Evolutionary conservation across 2,113 vertebrate species (phyloP).

Genomic region (Entelurus aequoreus): DNA sequence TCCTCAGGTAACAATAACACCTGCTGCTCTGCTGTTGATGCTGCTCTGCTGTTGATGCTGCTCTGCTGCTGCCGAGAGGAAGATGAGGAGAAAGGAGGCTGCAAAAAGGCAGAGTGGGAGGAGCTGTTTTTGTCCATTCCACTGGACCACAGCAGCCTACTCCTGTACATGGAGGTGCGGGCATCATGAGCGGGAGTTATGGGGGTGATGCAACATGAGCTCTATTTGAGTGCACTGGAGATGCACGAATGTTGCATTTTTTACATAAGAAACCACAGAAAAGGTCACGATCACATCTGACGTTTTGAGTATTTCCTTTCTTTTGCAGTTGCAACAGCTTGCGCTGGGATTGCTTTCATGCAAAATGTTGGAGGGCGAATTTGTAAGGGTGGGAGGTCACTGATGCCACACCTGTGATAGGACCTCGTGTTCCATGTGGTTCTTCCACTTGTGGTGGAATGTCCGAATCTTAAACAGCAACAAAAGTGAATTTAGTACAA

Average conservation of each 20-base stretch:
- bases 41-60: slow-evolving; percentile 60
- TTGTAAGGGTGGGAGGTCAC: no score
- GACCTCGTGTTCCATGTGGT: no score
- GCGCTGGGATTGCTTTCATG: no score
- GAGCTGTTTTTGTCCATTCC: slow-evolving; percentile 46
- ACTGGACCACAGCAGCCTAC: slow-evolving; percentile 43
- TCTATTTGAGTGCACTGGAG: slow-evolving; percentile 1
- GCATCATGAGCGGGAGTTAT: not conserved
- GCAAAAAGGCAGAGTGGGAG: slow-evolving; percentile 51
- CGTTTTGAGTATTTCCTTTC: not conserved
- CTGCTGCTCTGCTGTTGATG: slow-evolving; percentile 68
- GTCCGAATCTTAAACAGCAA: no score
- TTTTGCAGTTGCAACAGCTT: no score
- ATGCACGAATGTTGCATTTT: not conserved
- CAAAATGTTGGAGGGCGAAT: no score
- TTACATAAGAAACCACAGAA: not conserved
- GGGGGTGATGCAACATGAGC: not conserved
- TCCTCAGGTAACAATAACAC: slow-evolving; percentile 70
- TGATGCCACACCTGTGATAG: no score
- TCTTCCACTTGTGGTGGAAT: no score
- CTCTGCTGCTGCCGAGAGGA: slow-evolving; percentile 56
- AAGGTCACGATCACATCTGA: not conserved
- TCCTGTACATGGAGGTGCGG: slow-evolving; percentile 28
- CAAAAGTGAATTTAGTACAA: no score
- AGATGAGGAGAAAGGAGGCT: slow-evolving; percentile 1